phyloP scores from a whole-genome alignment of 2,797 vertebrate genomes.

The Lates japonicus region DNA sequence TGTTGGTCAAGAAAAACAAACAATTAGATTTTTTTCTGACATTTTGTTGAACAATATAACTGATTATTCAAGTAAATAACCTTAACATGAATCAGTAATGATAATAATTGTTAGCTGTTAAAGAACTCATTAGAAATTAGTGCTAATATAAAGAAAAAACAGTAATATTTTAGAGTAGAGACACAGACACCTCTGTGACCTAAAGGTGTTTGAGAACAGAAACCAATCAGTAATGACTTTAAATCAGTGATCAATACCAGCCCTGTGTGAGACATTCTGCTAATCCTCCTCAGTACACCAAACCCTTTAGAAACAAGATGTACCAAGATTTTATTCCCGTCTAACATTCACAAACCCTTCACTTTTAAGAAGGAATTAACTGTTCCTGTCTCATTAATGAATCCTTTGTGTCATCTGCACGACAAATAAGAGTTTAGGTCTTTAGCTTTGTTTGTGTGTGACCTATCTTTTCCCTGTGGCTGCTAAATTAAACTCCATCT shows the following conservation, averaged over 20 bases:
- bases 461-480: neutral
- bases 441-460: neutral
- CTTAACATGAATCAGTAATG: too few relatives aligned
- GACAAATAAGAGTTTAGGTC: neutral
- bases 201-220: neutral
- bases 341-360: neutral
- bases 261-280: too few relatives aligned
- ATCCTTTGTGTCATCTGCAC: conserved; percentile 1
- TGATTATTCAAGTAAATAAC: too few relatives aligned
- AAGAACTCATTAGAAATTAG: too few relatives aligned
- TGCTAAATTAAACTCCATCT: neutral
- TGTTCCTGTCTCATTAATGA: neutral
- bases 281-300: neutral
- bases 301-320: neutral
- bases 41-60: too few relatives aligned
- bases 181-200: neutral
- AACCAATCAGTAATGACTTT: neutral
- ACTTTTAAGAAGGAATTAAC: neutral
- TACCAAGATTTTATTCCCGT: neutral
- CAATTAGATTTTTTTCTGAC: too few relatives aligned
- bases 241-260: neutral
- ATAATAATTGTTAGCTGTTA: too few relatives aligned
- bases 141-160: too few relatives aligned
- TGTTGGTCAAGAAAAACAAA: too few relatives aligned
- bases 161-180: too few relatives aligned